phyloP scores from a whole-genome alignment of 2,888 invertebrate species.

The Trissolcus japonicus region DNA sequence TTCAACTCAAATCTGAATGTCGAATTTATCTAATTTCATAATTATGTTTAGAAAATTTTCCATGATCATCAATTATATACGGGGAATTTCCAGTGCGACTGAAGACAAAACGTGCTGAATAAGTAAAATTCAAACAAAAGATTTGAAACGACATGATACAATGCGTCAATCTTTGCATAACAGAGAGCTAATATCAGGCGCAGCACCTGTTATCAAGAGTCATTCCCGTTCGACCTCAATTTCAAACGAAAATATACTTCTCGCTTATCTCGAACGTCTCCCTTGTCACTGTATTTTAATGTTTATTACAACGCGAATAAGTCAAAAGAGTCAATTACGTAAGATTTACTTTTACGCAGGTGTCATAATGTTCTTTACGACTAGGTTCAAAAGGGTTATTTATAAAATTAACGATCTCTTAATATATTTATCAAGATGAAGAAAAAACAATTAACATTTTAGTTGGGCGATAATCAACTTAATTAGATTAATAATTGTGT shows the following conservation, averaged over 20 bases:
- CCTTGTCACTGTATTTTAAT: conserved; percentile 9
- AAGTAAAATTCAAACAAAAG: conserved; percentile 4
- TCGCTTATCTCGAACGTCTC: conserved; percentile 18
- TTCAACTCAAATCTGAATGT: too few species aligned
- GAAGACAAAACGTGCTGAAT: too few species aligned
- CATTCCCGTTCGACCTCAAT: conserved; percentile 20
- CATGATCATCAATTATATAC: too few species aligned
- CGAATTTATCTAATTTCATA: background rate
- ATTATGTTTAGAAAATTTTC: too few species aligned
- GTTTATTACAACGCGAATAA: conserved; percentile 14
- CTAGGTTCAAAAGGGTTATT: conserved; percentile 7
- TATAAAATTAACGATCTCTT: background rate
- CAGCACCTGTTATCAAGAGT: conserved; percentile 38
- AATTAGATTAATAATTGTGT: conserved; percentile 2
- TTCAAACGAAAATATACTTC: conserved; percentile 4
- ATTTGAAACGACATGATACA: conserved; percentile 18
- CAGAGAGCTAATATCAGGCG: conserved; percentile 11
- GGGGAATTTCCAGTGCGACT: too few species aligned
- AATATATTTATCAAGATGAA: background rate
- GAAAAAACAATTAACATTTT: background rate
- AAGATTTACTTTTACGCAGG: conserved; percentile 22
- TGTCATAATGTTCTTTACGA: conserved; percentile 10
- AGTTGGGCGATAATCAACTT: background rate
- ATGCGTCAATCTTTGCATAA: conserved; percentile 35
- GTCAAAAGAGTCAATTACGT: conserved; percentile 1